These are phyloP conservation scores for Hephaestus fuliginosus DNA, from an alignment of 2,797 vertebrate genomes.

Conservation along the genomic window DNA sequence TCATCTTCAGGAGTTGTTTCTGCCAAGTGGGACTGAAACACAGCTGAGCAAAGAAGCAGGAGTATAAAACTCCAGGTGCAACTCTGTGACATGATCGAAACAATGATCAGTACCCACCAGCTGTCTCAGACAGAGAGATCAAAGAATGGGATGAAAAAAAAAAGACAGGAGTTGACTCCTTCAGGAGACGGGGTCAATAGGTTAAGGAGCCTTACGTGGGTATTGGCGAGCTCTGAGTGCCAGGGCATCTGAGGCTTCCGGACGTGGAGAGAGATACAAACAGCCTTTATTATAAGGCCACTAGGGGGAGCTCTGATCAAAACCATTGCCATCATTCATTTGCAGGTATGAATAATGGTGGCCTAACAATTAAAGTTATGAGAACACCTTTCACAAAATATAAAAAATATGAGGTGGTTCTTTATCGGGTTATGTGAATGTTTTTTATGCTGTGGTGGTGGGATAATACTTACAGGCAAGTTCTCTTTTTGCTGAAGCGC, in stretches of 20 bases:
- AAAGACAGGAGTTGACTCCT: constrained; percentile 37
- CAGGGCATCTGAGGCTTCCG: constrained; percentile 62
- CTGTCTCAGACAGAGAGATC: constrained; percentile 28
- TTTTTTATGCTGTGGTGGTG: neutral
- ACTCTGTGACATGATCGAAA: constrained; percentile 51
- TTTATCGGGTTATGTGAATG: constrained; percentile 6
- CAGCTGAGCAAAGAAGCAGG: constrained; percentile 20
- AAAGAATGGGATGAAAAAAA: constrained; percentile 20
- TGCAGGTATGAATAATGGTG: constrained; percentile 4
- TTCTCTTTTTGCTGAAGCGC: constrained; percentile 97
- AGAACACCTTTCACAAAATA: constrained; percentile 1
- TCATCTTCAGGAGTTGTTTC: constrained; percentile 59
- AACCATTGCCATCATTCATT: constrained; percentile 28
- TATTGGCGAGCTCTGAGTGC: constrained; percentile 60
- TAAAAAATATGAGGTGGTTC: neutral
- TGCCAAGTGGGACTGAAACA: constrained; percentile 58
- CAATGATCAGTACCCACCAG: constrained; percentile 43
- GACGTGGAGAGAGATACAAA: constrained; percentile 63
- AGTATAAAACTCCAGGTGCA: constrained; percentile 40
- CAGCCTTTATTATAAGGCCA: constrained; percentile 56
- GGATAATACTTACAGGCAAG: constrained; percentile 88
- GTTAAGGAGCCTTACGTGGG: constrained; percentile 62
- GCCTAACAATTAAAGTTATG: neutral
- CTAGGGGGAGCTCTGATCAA: constrained; percentile 64
- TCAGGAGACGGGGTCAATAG: constrained; percentile 10